Percentiles rank a stretch among this genome's conserved stretches.
These are phyloP conservation scores for Linepithema humile DNA, from an alignment of 1,140 invertebrate genomes.

Conservation along the genomic window DNA sequence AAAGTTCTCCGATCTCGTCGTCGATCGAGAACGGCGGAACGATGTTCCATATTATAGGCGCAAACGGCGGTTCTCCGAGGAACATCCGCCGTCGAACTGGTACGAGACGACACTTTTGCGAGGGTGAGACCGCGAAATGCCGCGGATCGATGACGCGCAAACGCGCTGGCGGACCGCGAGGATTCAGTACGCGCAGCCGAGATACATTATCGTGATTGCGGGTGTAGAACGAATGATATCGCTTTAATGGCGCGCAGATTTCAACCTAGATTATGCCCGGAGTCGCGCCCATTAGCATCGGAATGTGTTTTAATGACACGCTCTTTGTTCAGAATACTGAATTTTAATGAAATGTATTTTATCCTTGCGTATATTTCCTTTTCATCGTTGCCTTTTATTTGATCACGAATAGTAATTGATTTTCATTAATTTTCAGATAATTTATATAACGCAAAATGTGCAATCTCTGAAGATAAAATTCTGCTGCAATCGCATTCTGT, in stretches of 20 bases:
- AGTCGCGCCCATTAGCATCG: not conserved
- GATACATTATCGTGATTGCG: not conserved
- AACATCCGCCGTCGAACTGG: conserved; percentile 45
- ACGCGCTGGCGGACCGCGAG: conserved; percentile 26
- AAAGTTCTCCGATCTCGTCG: conserved; percentile 20
- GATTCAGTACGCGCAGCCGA: not conserved
- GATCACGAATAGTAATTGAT: too few relatives aligned
- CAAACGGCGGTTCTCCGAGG: conserved; percentile 45
- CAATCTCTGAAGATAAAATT: too few relatives aligned
- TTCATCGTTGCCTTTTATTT: not conserved
- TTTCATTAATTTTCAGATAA: too few relatives aligned
- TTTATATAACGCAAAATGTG: not conserved
- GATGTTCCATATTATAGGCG: conserved; percentile 60
- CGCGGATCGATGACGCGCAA: conserved; percentile 68
- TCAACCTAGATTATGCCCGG: not conserved
- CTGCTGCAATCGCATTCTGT: too few relatives aligned
- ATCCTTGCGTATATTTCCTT: not conserved
- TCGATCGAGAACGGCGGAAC: conserved; percentile 26
- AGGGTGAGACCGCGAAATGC: conserved; percentile 22
- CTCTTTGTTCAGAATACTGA: not conserved
- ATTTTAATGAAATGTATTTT: not conserved
- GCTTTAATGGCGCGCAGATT: conserved; percentile 7
- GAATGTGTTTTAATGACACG: not conserved
- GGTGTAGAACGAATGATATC: not conserved
- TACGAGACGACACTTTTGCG: not conserved